Evolutionary conservation across 2,888 invertebrate species (phyloP), one percentile per base, ranked within the genome.

Genomic region (Cryptocheilus praepositus): DNA sequence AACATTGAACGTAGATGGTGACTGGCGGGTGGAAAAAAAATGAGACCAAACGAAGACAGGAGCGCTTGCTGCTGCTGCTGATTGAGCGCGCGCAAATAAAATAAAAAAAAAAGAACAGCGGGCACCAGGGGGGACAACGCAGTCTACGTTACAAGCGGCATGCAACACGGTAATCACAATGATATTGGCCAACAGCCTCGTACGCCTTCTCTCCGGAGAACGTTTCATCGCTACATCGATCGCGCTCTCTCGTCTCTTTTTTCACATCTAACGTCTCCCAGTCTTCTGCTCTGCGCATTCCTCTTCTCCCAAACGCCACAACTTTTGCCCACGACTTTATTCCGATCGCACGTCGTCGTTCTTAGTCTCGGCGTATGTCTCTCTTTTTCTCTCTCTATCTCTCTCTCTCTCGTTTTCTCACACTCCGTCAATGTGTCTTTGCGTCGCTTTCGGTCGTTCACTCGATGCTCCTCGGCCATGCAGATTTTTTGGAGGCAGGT

Each of bases 101-200:
- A 36, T 8, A 36, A 7, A 36, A 67, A 68, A 62, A 64, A 5
- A 71, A 71, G 72, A 74, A 76, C 79, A 76, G 79, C 61, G 74
- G 64, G 71, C 63, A 71, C 71, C 74, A 79, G 74, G 76, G 70
- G 36, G 8, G 36, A 36, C 11, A 11, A 8, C 36, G 46, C 70
- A 45, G 44, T 49, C 61, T 67, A 73, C 60, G 53, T 62, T 61
- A 58, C 44, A 77, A 77, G 82, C 72, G 67, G 79, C 84, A 82
- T 84, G 83, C 83, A 83, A 82, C 78, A 81, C 79, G 73, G 71
- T 76, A 67, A 62, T 73, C 75, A 76, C 73, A 67, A 76, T 81
- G 71, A 77, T 77, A 72, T 71, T 44, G 22, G 19, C 21, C 72
- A 66, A 74, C 61, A 71, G 73, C 70, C 67, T 74, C 65, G 49